A percentile compares a stretch with the other conserved stretches of the same genome.
These are phyloP conservation scores for Galagoides demidoff DNA, from an alignment of 2,797 vertebrate species.

Conservation along the genomic window DNA sequence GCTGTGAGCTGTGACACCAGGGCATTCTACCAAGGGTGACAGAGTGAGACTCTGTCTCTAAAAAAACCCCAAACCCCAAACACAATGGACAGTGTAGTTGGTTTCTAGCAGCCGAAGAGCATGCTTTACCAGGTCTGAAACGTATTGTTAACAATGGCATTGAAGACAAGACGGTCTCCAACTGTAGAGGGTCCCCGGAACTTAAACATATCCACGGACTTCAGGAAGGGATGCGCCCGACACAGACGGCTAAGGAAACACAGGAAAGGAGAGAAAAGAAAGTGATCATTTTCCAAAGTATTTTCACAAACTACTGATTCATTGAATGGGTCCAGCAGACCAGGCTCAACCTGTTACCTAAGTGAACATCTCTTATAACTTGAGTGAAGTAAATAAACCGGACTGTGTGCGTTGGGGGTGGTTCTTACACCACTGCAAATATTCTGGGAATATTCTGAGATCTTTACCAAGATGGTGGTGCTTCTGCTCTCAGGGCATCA, in stretches of 20 bases:
- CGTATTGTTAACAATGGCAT: conserved; percentile 89
- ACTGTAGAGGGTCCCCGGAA: conserved; percentile 88
- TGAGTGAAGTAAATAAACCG: not conserved
- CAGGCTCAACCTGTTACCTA: not conserved
- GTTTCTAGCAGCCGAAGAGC: not conserved
- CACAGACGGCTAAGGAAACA: conserved; percentile 84
- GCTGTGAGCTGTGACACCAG: too few relatives aligned
- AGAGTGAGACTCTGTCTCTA: too few relatives aligned
- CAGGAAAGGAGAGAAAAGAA: not conserved
- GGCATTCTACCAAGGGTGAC: too few relatives aligned
- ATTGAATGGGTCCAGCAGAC: not conserved
- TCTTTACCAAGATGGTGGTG: not conserved
- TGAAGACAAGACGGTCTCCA: conserved; percentile 89
- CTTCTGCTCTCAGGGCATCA: not conserved
- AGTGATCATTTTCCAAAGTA: not conserved
- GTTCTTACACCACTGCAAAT: not conserved
- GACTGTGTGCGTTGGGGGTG: not conserved
- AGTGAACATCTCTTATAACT: not conserved
- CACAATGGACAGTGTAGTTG: not conserved
- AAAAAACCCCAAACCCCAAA: too few relatives aligned
- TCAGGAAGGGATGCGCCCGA: conserved; percentile 80
- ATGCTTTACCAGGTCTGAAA: conserved; percentile 87
- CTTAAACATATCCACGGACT: conserved; percentile 89
- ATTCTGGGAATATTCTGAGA: not conserved
- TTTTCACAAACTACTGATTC: not conserved